These are phyloP conservation scores for Monarcha castaneiventris DNA, from an alignment of 2,113 vertebrate genomes.

Conservation along the genomic window DNA sequence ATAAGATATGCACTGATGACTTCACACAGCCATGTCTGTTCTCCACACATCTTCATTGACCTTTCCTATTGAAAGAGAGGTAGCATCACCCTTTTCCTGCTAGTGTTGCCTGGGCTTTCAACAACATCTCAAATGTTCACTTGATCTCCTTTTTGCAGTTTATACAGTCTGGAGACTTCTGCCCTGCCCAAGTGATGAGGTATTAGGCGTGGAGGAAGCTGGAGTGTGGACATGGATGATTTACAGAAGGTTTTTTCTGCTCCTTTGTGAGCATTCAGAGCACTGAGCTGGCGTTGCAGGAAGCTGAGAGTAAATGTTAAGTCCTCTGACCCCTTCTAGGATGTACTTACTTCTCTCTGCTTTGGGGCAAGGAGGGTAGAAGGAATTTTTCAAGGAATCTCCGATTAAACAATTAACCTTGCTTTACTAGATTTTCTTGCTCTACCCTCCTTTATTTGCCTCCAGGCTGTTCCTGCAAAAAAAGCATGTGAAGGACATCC, in stretches of 20 bases:
- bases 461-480: neutral
- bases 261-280: neutral
- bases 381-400: neutral
- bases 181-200: neutral
- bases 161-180: neutral
- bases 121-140: neutral
- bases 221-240: neutral
- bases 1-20: too few relatives aligned
- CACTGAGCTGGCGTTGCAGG: neutral
- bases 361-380: neutral
- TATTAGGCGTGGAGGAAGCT: neutral
- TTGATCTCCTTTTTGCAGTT: neutral
- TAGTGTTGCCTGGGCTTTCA: neutral
- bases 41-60: neutral
- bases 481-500: neutral
- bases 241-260: neutral
- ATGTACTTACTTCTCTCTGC: neutral
- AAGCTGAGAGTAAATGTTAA: neutral
- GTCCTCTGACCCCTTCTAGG: neutral
- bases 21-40: neutral
- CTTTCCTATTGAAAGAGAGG: neutral
- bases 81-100: neutral
- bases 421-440: neutral
- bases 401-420: constrained; percentile 5
- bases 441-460: neutral